Evolutionary conservation across 2,888 invertebrate genomes (phyloP).

Genomic region (Lycophotia porphyrea): DNA sequence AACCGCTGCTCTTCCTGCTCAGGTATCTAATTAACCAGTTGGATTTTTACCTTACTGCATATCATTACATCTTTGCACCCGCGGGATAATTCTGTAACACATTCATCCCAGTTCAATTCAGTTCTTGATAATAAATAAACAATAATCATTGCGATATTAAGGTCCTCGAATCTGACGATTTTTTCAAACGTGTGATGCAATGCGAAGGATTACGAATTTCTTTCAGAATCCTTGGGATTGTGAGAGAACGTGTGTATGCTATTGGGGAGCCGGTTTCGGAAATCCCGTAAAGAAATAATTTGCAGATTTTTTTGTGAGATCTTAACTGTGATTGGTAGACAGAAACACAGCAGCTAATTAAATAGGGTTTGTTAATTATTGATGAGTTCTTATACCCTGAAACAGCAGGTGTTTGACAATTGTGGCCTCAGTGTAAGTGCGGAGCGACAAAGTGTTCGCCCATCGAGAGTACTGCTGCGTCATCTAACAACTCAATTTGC

Average conservation of each 20-base stretch:
- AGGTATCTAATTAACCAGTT: not conserved
- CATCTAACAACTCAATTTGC: constrained; percentile 73
- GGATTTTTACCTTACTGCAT: not conserved
- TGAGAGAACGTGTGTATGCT: not conserved
- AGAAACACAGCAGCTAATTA: not conserved
- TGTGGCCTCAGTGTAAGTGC: not conserved
- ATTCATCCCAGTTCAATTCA: not conserved
- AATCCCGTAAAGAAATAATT: not conserved
- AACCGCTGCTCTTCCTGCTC: not conserved
- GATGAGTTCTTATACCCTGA: too few species aligned
- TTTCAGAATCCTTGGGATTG: not conserved
- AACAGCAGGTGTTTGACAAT: not conserved
- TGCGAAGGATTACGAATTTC: too few species aligned
- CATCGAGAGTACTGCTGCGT: constrained; percentile 43
- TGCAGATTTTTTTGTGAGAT: not conserved
- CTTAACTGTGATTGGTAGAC: not conserved
- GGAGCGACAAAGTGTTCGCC: constrained; percentile 22
- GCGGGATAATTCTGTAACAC: not conserved
- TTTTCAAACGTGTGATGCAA: not conserved
- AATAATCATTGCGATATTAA: not conserved
- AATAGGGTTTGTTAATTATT: not conserved
- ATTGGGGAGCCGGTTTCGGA: not conserved
- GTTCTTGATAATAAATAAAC: not conserved
- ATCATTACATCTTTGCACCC: not conserved
- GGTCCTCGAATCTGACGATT: not conserved